A percentile compares a stretch with the other conserved stretches of the same genome.
Conservation (phyloP, 2,797 vertebrate species). For the Natrix natrix region DNA sequence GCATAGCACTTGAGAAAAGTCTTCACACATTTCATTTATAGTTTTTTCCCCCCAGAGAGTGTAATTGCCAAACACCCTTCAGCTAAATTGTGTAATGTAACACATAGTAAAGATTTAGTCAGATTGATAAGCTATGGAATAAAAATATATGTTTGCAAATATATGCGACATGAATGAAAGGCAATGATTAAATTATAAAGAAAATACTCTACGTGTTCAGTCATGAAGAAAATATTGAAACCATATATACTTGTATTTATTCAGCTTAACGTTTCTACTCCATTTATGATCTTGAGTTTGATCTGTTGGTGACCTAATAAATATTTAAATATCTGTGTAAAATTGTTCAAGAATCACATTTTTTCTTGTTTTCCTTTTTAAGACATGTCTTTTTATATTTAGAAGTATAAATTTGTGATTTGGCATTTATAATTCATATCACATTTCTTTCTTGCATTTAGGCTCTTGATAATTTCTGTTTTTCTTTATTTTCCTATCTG, state of each 20-base stretch:
- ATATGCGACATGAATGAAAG: neutral
- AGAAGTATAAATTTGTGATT: neutral
- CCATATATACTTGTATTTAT: neutral
- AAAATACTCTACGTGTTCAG: neutral
- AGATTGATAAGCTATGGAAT: neutral
- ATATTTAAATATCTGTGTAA: neutral
- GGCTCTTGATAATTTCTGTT: neutral
- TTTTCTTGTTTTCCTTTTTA: neutral
- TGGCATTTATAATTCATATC: neutral
- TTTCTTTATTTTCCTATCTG: neutral
- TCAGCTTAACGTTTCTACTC: neutral
- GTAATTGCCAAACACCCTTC: conserved; percentile 4
- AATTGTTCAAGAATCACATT: neutral
- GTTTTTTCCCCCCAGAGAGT: neutral
- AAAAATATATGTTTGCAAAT: neutral
- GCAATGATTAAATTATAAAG: neutral
- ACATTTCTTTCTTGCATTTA: neutral
- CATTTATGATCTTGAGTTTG: neutral
- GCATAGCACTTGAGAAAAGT: neutral
- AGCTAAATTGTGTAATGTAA: neutral
- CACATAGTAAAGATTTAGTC: neutral
- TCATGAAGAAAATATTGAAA: neutral
- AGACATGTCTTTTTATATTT: neutral
- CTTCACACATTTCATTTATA: neutral
- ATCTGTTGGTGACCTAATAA: neutral